phyloP scores from a whole-genome alignment of 2,113 vertebrate species.

The Thunnus thynnus region DNA sequence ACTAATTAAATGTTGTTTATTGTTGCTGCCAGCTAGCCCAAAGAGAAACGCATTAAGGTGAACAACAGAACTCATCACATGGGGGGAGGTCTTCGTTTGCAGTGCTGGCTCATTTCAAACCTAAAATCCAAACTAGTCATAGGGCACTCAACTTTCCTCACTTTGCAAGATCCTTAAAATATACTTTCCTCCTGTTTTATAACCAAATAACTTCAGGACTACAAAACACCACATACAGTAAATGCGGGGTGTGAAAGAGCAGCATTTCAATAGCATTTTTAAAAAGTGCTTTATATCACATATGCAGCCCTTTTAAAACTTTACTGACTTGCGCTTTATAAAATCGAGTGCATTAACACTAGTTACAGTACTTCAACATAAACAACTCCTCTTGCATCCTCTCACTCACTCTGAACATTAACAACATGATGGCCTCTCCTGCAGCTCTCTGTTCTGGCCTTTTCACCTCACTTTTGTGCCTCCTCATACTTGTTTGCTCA shows the following conservation, averaged over 20 bases:
- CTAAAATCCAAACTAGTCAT: constrained; percentile 11
- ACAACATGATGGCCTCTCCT: constrained; percentile 29
- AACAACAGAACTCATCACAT: constrained; percentile 40
- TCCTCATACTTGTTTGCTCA: constrained; percentile 20
- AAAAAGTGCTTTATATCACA: constrained; percentile 26
- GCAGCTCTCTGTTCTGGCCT: constrained; percentile 6
- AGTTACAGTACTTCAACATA: constrained; percentile 30
- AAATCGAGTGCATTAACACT: constrained; percentile 29
- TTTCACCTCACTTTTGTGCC: neutral
- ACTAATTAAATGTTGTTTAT: constrained; percentile 71
- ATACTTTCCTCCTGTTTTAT: constrained; percentile 1
- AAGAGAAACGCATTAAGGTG: constrained; percentile 56
- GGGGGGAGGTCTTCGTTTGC: constrained; percentile 22
- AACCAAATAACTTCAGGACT: constrained; percentile 3
- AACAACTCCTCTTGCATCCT: constrained; percentile 16
- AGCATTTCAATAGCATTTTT: constrained; percentile 34
- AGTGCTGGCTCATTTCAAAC: neutral
- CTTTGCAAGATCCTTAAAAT: constrained; percentile 10
- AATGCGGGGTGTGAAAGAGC: constrained; percentile 5
- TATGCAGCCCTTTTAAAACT: constrained; percentile 25
- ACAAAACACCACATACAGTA: neutral
- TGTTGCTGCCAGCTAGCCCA: constrained; percentile 57
- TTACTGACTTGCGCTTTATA: constrained; percentile 12
- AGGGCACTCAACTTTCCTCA: neutral
- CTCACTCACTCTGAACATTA: constrained; percentile 37